Evolutionary conservation across 1,140 invertebrate species (phyloP), one percentile per base, ranked within the genome.

Genomic region (Phenacoccus solenopsis): DNA sequence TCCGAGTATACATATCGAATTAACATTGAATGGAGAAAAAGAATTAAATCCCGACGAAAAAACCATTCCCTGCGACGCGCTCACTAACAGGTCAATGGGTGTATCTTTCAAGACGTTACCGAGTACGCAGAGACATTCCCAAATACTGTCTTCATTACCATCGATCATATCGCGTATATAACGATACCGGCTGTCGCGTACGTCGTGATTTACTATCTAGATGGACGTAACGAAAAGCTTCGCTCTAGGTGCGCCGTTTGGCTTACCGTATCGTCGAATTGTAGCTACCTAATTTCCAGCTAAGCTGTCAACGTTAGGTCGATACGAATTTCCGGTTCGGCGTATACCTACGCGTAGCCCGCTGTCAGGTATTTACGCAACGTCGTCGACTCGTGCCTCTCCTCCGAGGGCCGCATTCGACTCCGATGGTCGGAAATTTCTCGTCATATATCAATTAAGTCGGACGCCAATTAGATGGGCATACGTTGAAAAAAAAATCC

Each of bases 241-340:
- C 30, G 30, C 5, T 32, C 13, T 16, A 49, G 38, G 38, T 49
- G 38, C 38, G 38, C 16, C 38, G n/a, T n/a, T n/a, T n/a, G n/a
- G n/a, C n/a, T n/a, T n/a, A n/a, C n/a, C n/a, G n/a, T n/a, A n/a
- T 49, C 16, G 20, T 16, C 20, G 20, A 49, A 49, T 49, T 49
- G 38, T n/a, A n/a, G 38, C 38, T 49, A 49, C 38, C 38, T 49
- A 49, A 49, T 49, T 49, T 49, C 38, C 38, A 49, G 38, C 38
- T 49, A 49, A 49, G 38, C 38, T 49, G 38, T 49, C 38, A 49
- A 49, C 38, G 38, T 49, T n/a, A n/a, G n/a, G n/a, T 49, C 38
- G 38, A 49, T n/a, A 49, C n/a, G n/a, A n/a, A 13, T 49, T 49
- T 49, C 38, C 38, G 38, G 38, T 49, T 49, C 20, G n/a, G n/a